phyloP scores from a whole-genome alignment of 2,888 invertebrate genomes.

The Carcina quercana region DNA sequence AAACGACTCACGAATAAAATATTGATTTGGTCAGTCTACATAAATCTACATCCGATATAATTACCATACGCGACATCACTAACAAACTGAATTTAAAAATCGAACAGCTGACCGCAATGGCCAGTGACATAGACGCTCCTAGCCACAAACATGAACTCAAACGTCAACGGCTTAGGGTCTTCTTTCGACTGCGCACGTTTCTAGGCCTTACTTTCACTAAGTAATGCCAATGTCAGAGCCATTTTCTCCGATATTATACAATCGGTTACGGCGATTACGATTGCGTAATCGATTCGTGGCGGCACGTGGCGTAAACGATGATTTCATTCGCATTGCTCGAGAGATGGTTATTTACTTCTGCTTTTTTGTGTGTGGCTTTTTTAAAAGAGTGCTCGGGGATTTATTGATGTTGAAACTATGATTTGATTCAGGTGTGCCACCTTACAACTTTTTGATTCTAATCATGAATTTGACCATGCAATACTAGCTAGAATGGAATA shows the following conservation, averaged over 20 bases:
- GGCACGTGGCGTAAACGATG: slow-evolving; percentile 17
- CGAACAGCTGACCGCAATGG: slow-evolving; percentile 32
- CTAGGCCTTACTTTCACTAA: slow-evolving; percentile 53
- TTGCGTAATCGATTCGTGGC: slow-evolving; percentile 32
- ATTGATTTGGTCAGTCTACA: no score
- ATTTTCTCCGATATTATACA: slow-evolving; percentile 56
- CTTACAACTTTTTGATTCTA: no score
- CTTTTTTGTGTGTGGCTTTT: no score
- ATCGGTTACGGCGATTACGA: slow-evolving; percentile 35
- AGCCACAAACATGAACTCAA: slow-evolving; percentile 13
- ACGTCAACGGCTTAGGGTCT: slow-evolving; percentile 11
- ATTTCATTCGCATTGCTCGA: no score
- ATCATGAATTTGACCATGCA: no score
- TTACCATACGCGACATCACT: slow-evolving; percentile 23
- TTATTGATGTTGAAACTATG: no score
- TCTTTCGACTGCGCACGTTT: slow-evolving; percentile 12
- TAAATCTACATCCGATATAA: no score
- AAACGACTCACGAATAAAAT: no score
- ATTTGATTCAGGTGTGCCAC: no score
- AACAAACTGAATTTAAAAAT: slow-evolving; percentile 23
- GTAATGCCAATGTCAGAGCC: slow-evolving; percentile 64
- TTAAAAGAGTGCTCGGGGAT: no score
- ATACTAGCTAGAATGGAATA: no score
- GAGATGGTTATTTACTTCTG: no score
- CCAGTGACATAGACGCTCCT: slow-evolving; percentile 18